Base-by-base conservation (phyloP, 2,797 vertebrate genomes). In the Tapirus indicus region DNA sequence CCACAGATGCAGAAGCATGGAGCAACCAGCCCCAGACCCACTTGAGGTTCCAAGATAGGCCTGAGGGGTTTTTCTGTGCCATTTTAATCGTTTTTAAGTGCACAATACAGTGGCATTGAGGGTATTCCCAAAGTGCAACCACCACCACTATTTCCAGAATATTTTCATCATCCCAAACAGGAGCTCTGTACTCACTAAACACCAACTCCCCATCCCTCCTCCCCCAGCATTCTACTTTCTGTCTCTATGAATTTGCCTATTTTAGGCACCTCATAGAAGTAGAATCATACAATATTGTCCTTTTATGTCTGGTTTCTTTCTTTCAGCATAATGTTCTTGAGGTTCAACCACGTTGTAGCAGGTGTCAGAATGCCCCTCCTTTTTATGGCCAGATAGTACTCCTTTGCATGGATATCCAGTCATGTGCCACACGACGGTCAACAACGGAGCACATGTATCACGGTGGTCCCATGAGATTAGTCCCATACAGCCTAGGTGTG, bases 251-350 rank as follows among this genome's bases (percentile, higher is more conserved):
- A 62, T 5, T 3, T 49, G 71, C 77, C 82, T 49, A 5, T 18
- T n/a, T 13, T 23, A 6, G 60, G 80, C 14, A 10, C 58, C 8
- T 38, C 11, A 0, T 0, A 2, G 4, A 20, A 27, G 79, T 9
- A 35, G 75, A 10, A 14, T 20, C 84, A 47, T 2, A 20, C 1
- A 18, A 6, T 12, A 8, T 0, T 17, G 62, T 32, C 83, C 78
- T 86, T 54, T 6, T 12, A 18, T 17, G 64, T 14, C 90, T 83
- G 89, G 44, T 8, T 83, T 58, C 20, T 64, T 21, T 38, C 44
- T 58, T 38, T 54, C 12, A 5, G 49, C 56, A 20, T 12, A 13
- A 47, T 6, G 35, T 23, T 32, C 60, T 13, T 17, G 27, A 64
- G 89, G 74, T 49, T 8, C 32, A 6, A 3, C 75, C 27, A 7